These are phyloP conservation scores for Prinia subflava DNA, from an alignment of 2,113 vertebrate species.

Conservation along the genomic window DNA sequence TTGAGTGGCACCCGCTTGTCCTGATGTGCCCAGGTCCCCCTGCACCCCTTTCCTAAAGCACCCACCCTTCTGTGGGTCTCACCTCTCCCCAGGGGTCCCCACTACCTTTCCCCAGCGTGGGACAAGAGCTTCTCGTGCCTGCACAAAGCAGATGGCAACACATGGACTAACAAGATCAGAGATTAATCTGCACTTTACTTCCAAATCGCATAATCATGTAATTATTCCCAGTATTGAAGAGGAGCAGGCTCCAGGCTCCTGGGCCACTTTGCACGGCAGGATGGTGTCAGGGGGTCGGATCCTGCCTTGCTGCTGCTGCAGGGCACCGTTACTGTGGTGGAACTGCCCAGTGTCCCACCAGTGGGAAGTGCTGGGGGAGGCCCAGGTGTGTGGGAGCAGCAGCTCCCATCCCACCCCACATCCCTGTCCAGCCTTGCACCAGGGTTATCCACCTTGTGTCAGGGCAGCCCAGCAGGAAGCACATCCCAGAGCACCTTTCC, in stretches of 20 bases:
- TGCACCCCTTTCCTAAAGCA: background rate
- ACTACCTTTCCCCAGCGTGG: background rate
- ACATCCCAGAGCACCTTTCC: background rate
- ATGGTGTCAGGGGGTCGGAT: background rate
- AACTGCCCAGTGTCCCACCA: background rate
- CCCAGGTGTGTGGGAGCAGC: accelerated
- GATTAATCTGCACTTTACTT: constrained; percentile 48
- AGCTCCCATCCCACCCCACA: background rate
- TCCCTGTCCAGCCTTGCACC: accelerated
- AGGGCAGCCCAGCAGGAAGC: accelerated
- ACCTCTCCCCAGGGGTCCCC: background rate
- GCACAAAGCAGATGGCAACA: constrained; percentile 47
- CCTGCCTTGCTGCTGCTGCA: background rate
- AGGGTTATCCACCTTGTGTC: accelerated
- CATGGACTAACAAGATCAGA: constrained; percentile 40
- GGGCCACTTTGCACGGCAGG: background rate
- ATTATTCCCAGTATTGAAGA: constrained; percentile 6
- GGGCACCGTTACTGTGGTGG: accelerated
- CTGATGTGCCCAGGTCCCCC: accelerated
- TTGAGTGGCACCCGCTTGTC: background rate
- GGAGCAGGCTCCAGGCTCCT: background rate
- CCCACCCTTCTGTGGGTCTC: background rate
- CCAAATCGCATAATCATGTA: constrained; percentile 23
- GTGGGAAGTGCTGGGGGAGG: background rate
- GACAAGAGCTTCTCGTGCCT: background rate